Evolutionary conservation across 1,140 invertebrate species (phyloP).

Genomic region (Aradophagus sp.): DNA sequence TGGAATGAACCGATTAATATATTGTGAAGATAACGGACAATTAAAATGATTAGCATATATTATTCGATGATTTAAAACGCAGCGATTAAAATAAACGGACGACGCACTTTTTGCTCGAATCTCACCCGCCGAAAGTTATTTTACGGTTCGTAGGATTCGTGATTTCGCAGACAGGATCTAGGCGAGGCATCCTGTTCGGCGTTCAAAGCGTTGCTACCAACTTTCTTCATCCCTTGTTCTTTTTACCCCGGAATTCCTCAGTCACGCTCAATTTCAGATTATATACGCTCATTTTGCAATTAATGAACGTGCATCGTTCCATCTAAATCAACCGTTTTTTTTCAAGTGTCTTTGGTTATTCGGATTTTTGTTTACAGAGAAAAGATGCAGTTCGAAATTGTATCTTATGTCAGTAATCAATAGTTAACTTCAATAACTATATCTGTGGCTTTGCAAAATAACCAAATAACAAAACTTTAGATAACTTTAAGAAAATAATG

Average conservation of each 20-base stretch:
- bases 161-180: constrained; percentile 69
- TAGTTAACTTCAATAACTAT: too few relatives aligned
- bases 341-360: too few relatives aligned
- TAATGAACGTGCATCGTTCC: constrained; percentile 26
- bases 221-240: constrained; percentile 34
- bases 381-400: constrained; percentile 24
- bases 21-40: too few relatives aligned
- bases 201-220: constrained; percentile 38
- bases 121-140: constrained; percentile 68
- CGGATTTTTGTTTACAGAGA: too few relatives aligned
- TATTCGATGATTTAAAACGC: constrained; percentile 27
- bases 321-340: constrained; percentile 32
- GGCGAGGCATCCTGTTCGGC: constrained; percentile 69
- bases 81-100: constrained; percentile 61
- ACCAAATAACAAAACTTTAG: too few relatives aligned
- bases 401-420: too few relatives aligned
- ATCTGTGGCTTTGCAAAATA: too few relatives aligned
- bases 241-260: constrained; percentile 25
- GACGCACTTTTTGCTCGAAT: constrained; percentile 50
- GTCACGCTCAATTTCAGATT: constrained; percentile 54
- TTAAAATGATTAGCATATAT: too few relatives aligned
- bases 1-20: too few relatives aligned
- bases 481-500: too few relatives aligned
- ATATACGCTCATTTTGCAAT: constrained; percentile 43
- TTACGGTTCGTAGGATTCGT: constrained; percentile 67